These are phyloP conservation scores for Alosa sapidissima DNA, from an alignment of 2,797 vertebrate genomes.

Conservation along the genomic window DNA sequence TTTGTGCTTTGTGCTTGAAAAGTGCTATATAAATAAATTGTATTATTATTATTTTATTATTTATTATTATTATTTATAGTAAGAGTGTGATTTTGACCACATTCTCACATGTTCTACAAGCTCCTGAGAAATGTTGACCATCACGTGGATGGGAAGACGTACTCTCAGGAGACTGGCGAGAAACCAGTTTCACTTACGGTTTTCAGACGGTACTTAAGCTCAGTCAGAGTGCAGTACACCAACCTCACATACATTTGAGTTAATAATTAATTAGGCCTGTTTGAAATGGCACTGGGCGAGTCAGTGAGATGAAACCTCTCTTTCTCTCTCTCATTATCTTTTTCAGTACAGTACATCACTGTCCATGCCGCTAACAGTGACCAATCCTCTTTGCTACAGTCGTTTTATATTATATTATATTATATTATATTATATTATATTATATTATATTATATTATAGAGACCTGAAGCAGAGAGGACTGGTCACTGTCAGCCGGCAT, in stretches of 20 bases:
- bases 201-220: constrained; percentile 15
- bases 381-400: not conserved
- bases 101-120: not conserved
- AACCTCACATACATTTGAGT: not conserved
- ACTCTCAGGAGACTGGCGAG: not conserved
- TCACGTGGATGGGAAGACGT: not conserved
- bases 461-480: too few relatives aligned
- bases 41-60: too few relatives aligned
- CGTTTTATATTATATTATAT: too few relatives aligned
- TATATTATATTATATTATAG: too few relatives aligned
- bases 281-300: not conserved
- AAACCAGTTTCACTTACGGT: not conserved
- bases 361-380: not conserved
- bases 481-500: too few relatives aligned
- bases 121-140: not conserved
- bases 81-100: not conserved
- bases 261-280: constrained; percentile 10
- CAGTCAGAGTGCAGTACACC: not conserved
- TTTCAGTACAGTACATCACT: not conserved
- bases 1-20: too few relatives aligned
- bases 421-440: too few relatives aligned
- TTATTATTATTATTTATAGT: too few relatives aligned
- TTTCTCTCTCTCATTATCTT: not conserved
- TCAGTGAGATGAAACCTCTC: not conserved
- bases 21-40: too few relatives aligned